Conservation (phyloP, 2,888 invertebrate species). For the Cybosia mesomella region DNA sequence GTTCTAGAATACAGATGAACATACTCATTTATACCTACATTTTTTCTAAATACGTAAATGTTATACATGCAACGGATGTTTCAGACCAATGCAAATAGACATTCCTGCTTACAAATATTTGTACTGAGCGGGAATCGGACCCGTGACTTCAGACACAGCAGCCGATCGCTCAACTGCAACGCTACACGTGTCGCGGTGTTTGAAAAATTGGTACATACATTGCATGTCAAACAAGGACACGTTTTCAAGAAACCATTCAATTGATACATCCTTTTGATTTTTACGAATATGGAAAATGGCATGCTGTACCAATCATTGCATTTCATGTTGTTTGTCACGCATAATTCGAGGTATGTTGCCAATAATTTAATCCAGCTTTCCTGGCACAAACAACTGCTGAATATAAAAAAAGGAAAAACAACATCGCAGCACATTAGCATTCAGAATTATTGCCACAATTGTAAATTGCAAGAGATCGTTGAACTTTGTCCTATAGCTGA, state of each 20-base stretch:
- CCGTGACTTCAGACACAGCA: no score
- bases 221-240: neutral
- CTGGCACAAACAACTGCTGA: slow-evolving; percentile 33
- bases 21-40: no score
- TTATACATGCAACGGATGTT: no score
- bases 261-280: neutral
- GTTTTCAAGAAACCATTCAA: neutral
- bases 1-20: no score
- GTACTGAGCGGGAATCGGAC: no score
- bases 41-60: no score
- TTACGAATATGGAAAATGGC: neutral
- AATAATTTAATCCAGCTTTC: neutral
- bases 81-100: no score
- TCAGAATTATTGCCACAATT: slow-evolving; percentile 25
- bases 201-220: no score
- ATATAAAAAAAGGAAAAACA: slow-evolving; percentile 22
- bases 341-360: neutral
- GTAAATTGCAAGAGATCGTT: slow-evolving; percentile 26
- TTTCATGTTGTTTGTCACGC: slow-evolving; percentile 4
- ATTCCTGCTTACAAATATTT: no score
- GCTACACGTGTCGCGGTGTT: no score
- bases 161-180: no score
- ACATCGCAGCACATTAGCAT: slow-evolving; percentile 22
- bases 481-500: slow-evolving; percentile 29
- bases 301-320: neutral